Evolutionary conservation across 2,113 vertebrate genomes (phyloP).

Genomic region (Cyrtonyx montezumae): DNA sequence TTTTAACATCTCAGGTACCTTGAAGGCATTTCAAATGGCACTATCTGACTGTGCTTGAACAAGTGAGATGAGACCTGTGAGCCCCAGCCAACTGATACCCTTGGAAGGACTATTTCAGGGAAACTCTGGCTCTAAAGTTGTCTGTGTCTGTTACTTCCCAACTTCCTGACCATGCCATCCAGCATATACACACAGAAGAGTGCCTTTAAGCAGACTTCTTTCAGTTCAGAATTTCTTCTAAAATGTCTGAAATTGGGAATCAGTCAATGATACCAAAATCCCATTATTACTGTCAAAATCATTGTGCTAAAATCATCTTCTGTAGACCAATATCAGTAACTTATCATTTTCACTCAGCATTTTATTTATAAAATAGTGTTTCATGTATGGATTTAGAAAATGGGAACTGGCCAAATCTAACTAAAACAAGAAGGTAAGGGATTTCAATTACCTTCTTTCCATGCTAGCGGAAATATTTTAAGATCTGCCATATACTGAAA

Average conservation of each 20-base stretch:
- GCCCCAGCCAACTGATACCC: background rate
- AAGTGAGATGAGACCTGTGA: background rate
- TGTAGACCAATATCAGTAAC: background rate
- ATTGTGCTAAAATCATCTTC: background rate
- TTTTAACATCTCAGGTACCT: background rate
- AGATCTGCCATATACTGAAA: constrained; percentile 17
- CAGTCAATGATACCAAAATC: background rate
- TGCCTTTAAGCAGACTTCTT: background rate
- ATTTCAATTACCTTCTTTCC: constrained; percentile 14
- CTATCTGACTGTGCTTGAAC: background rate
- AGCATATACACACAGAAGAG: background rate
- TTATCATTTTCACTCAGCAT: background rate
- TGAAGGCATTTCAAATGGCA: background rate
- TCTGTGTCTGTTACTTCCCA: background rate
- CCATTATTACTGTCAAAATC: background rate
- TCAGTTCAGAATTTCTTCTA: background rate
- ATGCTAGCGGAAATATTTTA: constrained; percentile 1
- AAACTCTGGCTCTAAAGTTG: background rate
- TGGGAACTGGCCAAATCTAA: background rate
- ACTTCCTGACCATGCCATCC: background rate
- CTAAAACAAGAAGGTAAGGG: background rate
- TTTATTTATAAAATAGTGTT: background rate
- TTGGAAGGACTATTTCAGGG: background rate
- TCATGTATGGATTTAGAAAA: background rate
- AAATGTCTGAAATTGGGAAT: background rate